Percentiles rank a stretch among this genome's conserved stretches.
These are phyloP conservation scores for Macaca nemestrina DNA, from an alignment of 2,113 vertebrate genomes.

Conservation along the genomic window DNA sequence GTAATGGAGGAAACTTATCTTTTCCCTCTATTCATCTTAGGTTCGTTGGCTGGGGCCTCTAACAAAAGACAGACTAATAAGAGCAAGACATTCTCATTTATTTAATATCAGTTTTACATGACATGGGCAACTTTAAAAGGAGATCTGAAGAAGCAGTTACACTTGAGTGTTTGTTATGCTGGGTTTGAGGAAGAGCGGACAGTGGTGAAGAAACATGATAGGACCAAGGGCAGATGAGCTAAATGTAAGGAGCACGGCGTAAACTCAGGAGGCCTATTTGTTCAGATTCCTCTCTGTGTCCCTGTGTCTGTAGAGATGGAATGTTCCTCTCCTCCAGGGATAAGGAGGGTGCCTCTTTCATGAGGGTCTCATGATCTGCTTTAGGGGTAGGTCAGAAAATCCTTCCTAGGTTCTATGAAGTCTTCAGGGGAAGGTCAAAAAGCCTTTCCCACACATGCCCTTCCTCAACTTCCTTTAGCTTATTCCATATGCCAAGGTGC, in stretches of 20 bases:
- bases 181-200: background rate
- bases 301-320: background rate
- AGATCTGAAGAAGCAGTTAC: background rate
- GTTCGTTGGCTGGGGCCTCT: background rate
- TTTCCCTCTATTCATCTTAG: background rate
- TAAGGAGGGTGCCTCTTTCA: background rate
- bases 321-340: too few relatives aligned
- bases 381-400: background rate
- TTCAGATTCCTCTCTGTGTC: background rate
- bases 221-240: background rate
- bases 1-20: background rate
- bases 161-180: too few relatives aligned
- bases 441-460: background rate
- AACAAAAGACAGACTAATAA: background rate
- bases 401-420: background rate
- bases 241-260: accelerated
- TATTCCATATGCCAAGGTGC: background rate
- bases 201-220: background rate
- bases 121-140: background rate
- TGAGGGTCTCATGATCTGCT: background rate
- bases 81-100: background rate
- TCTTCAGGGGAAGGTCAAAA: background rate
- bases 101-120: background rate
- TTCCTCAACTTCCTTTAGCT: background rate
- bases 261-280: background rate